Base-by-base conservation (phyloP, 1,140 invertebrate genomes). In the Lutraria rhynchaena region DNA sequence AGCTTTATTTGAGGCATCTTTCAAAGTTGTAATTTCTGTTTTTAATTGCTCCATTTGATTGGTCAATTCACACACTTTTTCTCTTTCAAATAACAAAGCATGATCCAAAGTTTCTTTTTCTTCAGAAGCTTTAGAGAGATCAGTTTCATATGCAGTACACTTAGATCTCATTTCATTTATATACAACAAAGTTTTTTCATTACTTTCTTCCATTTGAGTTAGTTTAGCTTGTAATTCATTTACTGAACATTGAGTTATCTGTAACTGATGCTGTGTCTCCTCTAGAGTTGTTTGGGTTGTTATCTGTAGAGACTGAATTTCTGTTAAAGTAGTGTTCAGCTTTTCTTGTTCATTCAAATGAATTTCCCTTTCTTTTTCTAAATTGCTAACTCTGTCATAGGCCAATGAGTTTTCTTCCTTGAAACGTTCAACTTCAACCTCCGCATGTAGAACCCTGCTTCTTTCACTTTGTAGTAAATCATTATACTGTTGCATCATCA, bases 311-410 rank as follows among this genome's bases (percentile, higher is more conserved):
- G 29, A 41, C 13, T 65, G 7, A 44, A n/a, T 65, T 4, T 65
- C 37, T 41, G 61, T 24, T 19, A 65, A 24, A 24, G 27, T 15
- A 24, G 19, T 46, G 61, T 19, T 44, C n/a, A 65, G 29, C 13
- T 65, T 17, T 22, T 65, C 61, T 24, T 44, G n/a, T 65, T 65
- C 46, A 22, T 27, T 65, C 7, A 41, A 7, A 33, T 35, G 46
- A 9, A 41, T 29, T 24, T 65, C 46, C 27, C 33, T 70, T 3
- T 70, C 65, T 70, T 70, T 53, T 53, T 70, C 65, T n/a, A 70
- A 37, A 31, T 70, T 41, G 15, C 13, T n/a, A 29, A 70, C 33
- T 27, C 31, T 33, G 17, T 4, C 17, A 7, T 44, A 51, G 13
- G 44, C 44, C 19, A 29, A 31, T 31, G 44, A 7, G 53, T 29